phyloP scores from a whole-genome alignment of 2,113 vertebrate genomes.

The Polypterus bichir region DNA sequence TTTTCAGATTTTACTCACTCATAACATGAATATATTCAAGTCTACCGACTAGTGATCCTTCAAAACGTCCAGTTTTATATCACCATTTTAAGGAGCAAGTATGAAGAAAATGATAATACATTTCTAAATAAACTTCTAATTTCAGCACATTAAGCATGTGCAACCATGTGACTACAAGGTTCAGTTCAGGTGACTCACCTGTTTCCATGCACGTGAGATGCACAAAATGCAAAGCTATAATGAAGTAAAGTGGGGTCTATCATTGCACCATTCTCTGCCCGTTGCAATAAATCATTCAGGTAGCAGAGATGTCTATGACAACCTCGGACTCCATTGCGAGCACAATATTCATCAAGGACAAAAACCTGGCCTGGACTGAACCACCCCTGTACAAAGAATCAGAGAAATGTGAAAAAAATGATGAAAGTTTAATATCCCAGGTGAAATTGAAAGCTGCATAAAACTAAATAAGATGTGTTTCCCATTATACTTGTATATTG shows the following conservation, averaged over 20 bases:
- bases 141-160: no score
- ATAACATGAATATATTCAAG: no score
- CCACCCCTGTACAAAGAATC: constrained; percentile 76
- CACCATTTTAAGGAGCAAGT: no score
- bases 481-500: no score
- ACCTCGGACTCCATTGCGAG: constrained; percentile 87
- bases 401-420: constrained; percentile 47
- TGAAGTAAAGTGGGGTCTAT: constrained; percentile 96
- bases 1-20: no score
- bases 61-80: no score
- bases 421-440: constrained; percentile 19
- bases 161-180: no score
- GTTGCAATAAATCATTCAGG: constrained; percentile 84
- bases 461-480: no score
- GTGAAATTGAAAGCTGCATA: no score
- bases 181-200: constrained; percentile 52
- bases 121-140: no score
- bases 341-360: constrained; percentile 94
- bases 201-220: constrained; percentile 95
- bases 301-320: constrained; percentile 96
- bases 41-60: no score
- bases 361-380: constrained; percentile 98
- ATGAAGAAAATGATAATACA: no score
- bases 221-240: constrained; percentile 98
- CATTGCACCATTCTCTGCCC: constrained; percentile 96